A percentile compares a stretch with the other conserved stretches of the same genome.
Conservation (phyloP, 2,113 vertebrate species). For the Tragelaphus scriptus region DNA sequence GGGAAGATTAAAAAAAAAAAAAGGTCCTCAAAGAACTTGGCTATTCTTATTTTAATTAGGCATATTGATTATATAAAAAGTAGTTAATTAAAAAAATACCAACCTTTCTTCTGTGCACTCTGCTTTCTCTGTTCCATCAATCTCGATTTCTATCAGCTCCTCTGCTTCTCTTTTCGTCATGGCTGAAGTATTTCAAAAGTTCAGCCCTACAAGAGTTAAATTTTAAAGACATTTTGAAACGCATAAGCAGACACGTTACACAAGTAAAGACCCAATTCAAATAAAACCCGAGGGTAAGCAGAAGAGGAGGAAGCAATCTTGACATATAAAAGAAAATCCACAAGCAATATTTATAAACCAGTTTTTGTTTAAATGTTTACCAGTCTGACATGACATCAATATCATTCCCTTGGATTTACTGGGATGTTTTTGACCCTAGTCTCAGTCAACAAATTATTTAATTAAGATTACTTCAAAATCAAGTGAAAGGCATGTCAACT, state of each 20-base stretch:
- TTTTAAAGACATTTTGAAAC: slow-evolving; percentile 29
- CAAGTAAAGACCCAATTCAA: neutral
- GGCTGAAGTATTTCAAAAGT: slow-evolving; percentile 73
- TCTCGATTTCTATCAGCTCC: slow-evolving; percentile 99
- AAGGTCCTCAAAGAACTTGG: neutral
- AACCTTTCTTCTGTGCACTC: slow-evolving; percentile 97
- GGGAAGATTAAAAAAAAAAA: neutral
- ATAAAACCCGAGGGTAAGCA: neutral
- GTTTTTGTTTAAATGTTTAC: neutral
- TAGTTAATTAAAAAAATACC: slow-evolving; percentile 23
- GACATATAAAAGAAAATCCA: neutral
- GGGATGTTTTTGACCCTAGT: neutral
- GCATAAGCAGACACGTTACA: neutral
- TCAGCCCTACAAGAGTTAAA: slow-evolving; percentile 70
- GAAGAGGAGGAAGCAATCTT: neutral
- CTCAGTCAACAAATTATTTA: neutral
- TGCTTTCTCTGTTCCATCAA: slow-evolving; percentile 95
- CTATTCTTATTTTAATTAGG: neutral
- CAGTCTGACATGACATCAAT: neutral
- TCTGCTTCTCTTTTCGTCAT: slow-evolving; percentile 98
- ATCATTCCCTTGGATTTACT: neutral
- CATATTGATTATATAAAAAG: neutral
- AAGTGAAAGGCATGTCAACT: neutral
- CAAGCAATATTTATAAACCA: neutral
- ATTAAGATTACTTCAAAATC: slow-evolving; percentile 12